Conservation (phyloP, 2,888 invertebrate species). For the Blastobasis lacticolella region DNA sequence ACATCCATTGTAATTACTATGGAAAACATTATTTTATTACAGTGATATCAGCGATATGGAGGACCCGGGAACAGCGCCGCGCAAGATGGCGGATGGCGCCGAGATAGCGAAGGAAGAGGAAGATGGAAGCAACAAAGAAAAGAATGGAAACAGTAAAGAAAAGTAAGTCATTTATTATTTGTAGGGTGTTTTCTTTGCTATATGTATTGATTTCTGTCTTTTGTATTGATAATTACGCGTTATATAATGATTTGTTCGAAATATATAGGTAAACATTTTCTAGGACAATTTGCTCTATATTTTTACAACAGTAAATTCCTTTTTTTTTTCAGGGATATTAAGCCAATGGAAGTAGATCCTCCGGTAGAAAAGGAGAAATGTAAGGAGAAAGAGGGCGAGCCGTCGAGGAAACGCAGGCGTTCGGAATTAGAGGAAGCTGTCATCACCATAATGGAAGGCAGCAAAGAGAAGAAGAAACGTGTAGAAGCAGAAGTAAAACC, state of each 20-base stretch:
- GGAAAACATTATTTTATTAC: constrained; percentile 12
- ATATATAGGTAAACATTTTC: too few relatives aligned
- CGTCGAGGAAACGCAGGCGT: constrained; percentile 47
- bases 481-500: constrained; percentile 25
- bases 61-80: constrained; percentile 23
- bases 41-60: constrained; percentile 52
- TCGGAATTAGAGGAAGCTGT: constrained; percentile 48
- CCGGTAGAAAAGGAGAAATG: constrained; percentile 16
- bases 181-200: too few relatives aligned
- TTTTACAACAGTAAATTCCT: not conserved
- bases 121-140: constrained; percentile 17
- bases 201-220: too few relatives aligned
- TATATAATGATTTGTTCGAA: too few relatives aligned
- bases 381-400: constrained; percentile 18
- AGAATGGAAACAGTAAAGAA: not conserved
- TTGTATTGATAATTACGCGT: too few relatives aligned
- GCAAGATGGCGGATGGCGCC: constrained; percentile 41
- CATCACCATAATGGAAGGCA: constrained; percentile 35
- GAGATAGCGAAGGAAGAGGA: constrained; percentile 35
- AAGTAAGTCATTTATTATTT: too few relatives aligned
- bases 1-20: not conserved
- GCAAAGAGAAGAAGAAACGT: constrained; percentile 34
- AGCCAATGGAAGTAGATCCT: constrained; percentile 26
- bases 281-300: too few relatives aligned
- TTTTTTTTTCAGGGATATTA: constrained; percentile 26